phyloP scores from a whole-genome alignment of 2,113 vertebrate species.

The Alouatta palliata region DNA sequence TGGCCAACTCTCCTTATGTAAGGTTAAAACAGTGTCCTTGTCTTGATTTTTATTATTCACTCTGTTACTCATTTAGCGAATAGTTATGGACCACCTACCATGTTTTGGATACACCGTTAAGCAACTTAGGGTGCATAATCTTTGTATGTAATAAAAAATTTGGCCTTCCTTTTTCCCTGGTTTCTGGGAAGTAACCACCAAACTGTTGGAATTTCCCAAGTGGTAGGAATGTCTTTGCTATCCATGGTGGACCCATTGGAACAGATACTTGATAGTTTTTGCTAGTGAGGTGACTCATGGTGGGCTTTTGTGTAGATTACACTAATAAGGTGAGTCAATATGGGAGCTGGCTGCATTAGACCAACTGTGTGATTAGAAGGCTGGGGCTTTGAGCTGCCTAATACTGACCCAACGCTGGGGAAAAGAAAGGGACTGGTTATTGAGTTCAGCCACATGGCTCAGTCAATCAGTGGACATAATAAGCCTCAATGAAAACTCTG shows the following conservation, averaged over 20 bases:
- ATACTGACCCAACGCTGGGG: not conserved
- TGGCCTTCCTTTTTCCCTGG: not conserved
- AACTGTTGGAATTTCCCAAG: not conserved
- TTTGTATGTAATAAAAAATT: not conserved
- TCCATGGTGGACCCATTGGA: not conserved
- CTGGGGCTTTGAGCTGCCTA: not conserved
- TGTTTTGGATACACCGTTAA: not conserved
- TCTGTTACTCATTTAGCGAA: not conserved
- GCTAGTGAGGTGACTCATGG: not conserved
- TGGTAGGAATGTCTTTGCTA: not conserved
- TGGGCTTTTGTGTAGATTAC: not conserved
- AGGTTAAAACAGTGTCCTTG: not conserved
- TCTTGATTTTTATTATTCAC: constrained; percentile 14
- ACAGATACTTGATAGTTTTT: not conserved
- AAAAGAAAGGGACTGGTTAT: not conserved
- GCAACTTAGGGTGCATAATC: not conserved
- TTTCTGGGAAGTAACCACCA: not conserved
- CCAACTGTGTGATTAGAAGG: not conserved
- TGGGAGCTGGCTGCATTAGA: not conserved
- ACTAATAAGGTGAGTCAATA: not conserved
- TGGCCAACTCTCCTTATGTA: not conserved
- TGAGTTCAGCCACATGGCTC: not conserved
- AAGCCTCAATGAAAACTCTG: not conserved
- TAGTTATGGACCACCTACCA: not conserved
- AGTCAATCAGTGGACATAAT: not conserved